Conservation (phyloP, 37 sponge, comb jelly and placozoan genomes). For the Halichondria panicea region DNA sequence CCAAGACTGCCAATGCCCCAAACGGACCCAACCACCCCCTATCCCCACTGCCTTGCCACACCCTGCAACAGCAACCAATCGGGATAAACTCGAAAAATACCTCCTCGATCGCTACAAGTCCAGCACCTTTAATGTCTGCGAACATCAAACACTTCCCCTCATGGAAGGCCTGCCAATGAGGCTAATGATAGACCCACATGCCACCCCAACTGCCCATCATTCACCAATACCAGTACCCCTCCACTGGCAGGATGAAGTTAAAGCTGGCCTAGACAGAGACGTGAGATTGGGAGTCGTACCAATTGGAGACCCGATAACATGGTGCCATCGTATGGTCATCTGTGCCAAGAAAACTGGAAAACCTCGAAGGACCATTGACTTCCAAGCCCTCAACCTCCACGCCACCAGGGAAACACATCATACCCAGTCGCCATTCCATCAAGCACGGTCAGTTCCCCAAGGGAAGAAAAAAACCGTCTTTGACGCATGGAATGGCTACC, state of each 20-base stretch:
- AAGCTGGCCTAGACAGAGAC: constrained; percentile 37
- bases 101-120: constrained; percentile 43
- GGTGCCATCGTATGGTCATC: constrained; percentile 47
- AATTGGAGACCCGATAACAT: constrained; percentile 46
- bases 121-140: constrained; percentile 39
- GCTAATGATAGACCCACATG: constrained; percentile 42
- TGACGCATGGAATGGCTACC: constrained; percentile 9
- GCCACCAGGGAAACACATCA: constrained; percentile 28
- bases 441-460: constrained; percentile 45
- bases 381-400: constrained; percentile 16
- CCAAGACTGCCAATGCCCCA: constrained; percentile 24
- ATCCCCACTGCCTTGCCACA: constrained; percentile 28
- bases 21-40: constrained; percentile 35
- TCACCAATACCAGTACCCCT: constrained; percentile 48
- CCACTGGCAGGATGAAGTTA: constrained; percentile 49
- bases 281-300: constrained; percentile 48
- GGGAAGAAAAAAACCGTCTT: constrained; percentile 43
- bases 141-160: constrained; percentile 35
- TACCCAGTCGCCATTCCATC: constrained; percentile 29
- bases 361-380: constrained; percentile 36
- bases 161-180: constrained; percentile 56
- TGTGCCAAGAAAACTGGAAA: constrained; percentile 21
- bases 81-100: constrained; percentile 40
- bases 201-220: constrained; percentile 47
- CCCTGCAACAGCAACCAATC: constrained; percentile 49